These are phyloP conservation scores for Cyphomyrus plagiostoma DNA, from an alignment of 2,113 vertebrate genomes.

Conservation along the genomic window DNA sequence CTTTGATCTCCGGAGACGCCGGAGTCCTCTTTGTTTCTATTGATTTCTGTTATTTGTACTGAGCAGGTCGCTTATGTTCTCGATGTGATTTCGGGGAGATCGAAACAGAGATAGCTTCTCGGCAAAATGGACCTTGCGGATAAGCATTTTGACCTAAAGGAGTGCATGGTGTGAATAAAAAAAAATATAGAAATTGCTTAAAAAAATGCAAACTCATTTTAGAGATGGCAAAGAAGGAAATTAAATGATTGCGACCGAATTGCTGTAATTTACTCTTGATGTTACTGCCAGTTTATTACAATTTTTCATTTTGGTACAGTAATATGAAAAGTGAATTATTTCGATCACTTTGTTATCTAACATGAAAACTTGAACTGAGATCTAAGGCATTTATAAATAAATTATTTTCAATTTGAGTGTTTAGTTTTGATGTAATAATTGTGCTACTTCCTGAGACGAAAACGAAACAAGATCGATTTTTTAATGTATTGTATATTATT, in stretches of 20 bases:
- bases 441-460: neutral
- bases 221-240: neutral
- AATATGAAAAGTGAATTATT: neutral
- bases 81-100: slow-evolving; percentile 1
- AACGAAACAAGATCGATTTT: neutral
- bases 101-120: neutral
- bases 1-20: slow-evolving; percentile 45
- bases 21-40: slow-evolving; percentile 19
- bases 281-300: neutral
- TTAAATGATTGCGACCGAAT: neutral
- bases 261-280: neutral
- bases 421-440: neutral
- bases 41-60: slow-evolving; percentile 42
- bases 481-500: neutral
- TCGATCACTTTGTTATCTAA: neutral
- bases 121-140: neutral
- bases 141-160: neutral
- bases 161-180: neutral
- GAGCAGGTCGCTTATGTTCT: neutral
- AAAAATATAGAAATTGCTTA: neutral
- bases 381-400: neutral
- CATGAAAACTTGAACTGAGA: neutral
- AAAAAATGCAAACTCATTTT: neutral
- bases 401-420: neutral
- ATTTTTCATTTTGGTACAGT: neutral